Percentiles rank a stretch among this genome's conserved stretches.
Evolutionary conservation across 2,888 invertebrate species (phyloP).

Genomic region (Metalampra italica): DNA sequence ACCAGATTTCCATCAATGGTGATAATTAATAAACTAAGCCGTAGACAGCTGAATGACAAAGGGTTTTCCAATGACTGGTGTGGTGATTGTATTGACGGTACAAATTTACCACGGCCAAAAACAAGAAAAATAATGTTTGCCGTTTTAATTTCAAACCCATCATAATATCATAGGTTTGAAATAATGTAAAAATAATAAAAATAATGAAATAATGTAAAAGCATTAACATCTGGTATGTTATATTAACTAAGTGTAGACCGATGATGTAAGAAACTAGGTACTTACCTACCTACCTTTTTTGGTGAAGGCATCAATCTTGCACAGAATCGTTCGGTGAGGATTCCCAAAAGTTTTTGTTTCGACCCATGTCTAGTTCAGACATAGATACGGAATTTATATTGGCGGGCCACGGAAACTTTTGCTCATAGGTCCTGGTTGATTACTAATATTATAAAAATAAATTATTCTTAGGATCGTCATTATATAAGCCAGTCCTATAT

Average conservation of each 20-base stretch:
- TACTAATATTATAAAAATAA: neutral
- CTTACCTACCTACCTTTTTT: no score
- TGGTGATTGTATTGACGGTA: no score
- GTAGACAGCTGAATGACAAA: no score
- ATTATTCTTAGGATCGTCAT: neutral
- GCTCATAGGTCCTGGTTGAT: neutral
- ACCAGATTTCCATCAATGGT: no score
- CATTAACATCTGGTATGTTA: conserved; percentile 15
- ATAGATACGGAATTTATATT: conserved; percentile 15
- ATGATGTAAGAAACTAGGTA: neutral
- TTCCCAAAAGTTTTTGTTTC: conserved; percentile 35
- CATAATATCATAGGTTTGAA: no score
- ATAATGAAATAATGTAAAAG: no score
- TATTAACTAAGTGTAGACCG: neutral
- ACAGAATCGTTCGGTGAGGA: conserved; percentile 28
- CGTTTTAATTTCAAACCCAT: no score
- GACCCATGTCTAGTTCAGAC: conserved; percentile 16
- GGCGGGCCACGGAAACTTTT: neutral
- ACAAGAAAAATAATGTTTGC: no score
- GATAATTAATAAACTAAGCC: no score
- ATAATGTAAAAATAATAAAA: no score
- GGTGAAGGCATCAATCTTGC: conserved; percentile 31
- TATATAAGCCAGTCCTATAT: neutral
- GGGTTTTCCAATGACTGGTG: no score
- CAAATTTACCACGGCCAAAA: no score